Evolutionary conservation across 2,797 vertebrate genomes (phyloP), one percentile per base, ranked within the genome.

Genomic region (Cyclura pinguis): DNA sequence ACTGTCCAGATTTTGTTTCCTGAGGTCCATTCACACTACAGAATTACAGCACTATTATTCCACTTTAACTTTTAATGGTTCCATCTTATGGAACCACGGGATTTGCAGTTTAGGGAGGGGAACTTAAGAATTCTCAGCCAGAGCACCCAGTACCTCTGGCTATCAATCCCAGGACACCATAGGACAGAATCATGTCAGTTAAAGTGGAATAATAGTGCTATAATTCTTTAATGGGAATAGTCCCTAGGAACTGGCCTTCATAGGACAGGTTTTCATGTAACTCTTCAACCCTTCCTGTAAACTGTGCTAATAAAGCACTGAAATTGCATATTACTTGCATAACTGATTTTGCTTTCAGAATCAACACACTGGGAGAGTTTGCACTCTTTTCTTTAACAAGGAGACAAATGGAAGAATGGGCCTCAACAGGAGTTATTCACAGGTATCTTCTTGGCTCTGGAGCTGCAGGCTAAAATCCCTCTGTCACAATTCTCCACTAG

Each of bases 391-490:
- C 14, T 32, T 59, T 77, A 35, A 38, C 52, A 87, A 64, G 42
- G 1, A 0, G 29, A 10, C 73, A 1, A 22, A 74, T n/a, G 78
- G 83, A 22, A n/a, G 20, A 38, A 1, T 32, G 38, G 55, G 16
- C 35, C 35, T 73, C 32, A 29, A 16, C 20, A 20, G 18, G 18
- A 76, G 2, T 59, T 59, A 59, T 29, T 12, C 24, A 69, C 18
- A 55, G 3, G 0, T 0, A 4, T 2, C 2, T 38, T 35, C 32
- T 42, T 64, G 29, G 55, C 22, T 1, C 32, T 35, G 35, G 3
- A 67, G 14, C 27, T 27, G 32, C 18, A 10, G 57, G 78, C 16
- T 18, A 83, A 7, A 1, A 1, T 4, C 7, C 13, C 29, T 0
- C 22, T 4, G 16, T n/a, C 35, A 59, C 16, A 78, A 32, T 0